phyloP scores from a whole-genome alignment of 2,113 vertebrate species.

The Megalops atlanticus region DNA sequence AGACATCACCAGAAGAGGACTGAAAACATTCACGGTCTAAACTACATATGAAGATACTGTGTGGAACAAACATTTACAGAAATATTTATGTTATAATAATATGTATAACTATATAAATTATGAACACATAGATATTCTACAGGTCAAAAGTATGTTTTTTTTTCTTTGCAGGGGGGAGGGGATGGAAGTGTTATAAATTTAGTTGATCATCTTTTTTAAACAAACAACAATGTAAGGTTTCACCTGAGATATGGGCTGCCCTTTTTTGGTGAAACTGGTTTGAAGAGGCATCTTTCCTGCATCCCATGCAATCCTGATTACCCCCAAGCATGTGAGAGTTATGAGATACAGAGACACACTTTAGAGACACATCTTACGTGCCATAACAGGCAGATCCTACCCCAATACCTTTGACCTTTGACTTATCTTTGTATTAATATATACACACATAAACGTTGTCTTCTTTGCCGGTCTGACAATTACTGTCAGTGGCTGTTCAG shows the following conservation, averaged over 20 bases:
- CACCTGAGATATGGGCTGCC: not conserved
- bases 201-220: constrained; percentile 16
- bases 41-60: not conserved
- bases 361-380: not conserved
- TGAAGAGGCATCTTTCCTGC: not conserved
- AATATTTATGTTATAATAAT: constrained; percentile 9
- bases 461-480: not conserved
- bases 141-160: constrained; percentile 21
- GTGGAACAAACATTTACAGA: constrained; percentile 8
- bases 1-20: not conserved
- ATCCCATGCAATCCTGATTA: not conserved
- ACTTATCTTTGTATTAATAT: constrained; percentile 17
- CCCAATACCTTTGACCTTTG: constrained; percentile 7
- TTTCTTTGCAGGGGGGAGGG: not conserved
- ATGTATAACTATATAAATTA: constrained; percentile 12
- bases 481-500: not conserved
- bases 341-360: constrained; percentile 2
- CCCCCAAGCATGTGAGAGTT: not conserved
- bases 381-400: not conserved
- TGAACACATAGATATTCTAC: constrained; percentile 15
- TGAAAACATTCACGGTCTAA: not conserved
- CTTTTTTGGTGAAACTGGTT: not conserved
- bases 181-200: not conserved
- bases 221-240: constrained; percentile 4
- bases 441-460: constrained; percentile 5